These are phyloP conservation scores for Lerema accius DNA, from an alignment of 1,140 invertebrate species.

Conservation along the genomic window DNA sequence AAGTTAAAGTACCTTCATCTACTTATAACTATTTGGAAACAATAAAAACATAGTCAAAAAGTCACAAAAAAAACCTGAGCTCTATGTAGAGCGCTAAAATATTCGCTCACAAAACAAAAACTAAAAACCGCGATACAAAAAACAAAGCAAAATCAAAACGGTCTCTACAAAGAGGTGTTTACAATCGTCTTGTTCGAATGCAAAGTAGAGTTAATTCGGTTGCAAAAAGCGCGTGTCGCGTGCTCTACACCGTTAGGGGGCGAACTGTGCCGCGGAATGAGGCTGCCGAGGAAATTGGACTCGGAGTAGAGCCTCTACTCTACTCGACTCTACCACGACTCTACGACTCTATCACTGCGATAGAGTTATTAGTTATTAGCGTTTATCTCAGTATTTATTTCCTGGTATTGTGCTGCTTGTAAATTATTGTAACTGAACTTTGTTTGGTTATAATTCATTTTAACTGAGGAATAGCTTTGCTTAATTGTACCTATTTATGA, in stretches of 20 bases:
- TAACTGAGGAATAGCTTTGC: no score
- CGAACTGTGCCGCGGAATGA: conserved; percentile 16
- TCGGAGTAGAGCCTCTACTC: no score
- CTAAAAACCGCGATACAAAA: not conserved
- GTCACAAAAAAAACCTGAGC: no score
- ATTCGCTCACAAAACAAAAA: no score
- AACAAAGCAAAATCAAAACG: no score
- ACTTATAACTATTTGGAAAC: no score
- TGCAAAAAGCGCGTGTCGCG: conserved; percentile 29
- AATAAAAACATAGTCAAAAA: no score
- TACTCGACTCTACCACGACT: no score
- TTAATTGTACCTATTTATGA: no score
- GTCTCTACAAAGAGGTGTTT: not conserved
- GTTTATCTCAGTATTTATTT: not conserved
- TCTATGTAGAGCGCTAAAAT: no score
- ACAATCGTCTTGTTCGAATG: conserved; percentile 17
- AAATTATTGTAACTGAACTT: not conserved
- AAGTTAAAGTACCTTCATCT: no score
- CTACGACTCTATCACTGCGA: conserved; percentile 4
- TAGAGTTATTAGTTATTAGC: conserved; percentile 8
- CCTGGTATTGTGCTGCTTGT: not conserved
- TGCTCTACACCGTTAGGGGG: conserved; percentile 12
- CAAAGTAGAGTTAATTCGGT: conserved; percentile 25
- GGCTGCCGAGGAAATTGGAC: conserved; percentile 7
- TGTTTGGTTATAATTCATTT: not conserved